A percentile compares a stretch with the other conserved stretches of the same genome.
phyloP scores from a whole-genome alignment of 2,797 vertebrate genomes.

The Alcedo quadribrachys region DNA sequence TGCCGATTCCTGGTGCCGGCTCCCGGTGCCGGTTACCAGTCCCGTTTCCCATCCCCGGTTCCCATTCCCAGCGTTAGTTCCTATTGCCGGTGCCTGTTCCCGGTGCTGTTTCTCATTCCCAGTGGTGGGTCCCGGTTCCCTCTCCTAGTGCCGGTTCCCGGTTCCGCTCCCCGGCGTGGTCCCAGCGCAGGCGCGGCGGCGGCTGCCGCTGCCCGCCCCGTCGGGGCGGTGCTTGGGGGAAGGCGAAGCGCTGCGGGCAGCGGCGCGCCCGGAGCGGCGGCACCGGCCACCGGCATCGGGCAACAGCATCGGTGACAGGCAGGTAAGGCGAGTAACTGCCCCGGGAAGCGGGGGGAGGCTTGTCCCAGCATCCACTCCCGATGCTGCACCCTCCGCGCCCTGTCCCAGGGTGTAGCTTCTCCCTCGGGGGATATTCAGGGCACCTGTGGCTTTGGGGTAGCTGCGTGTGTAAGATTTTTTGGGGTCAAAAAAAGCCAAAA shows the following conservation, averaged over 20 bases:
- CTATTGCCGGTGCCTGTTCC: not conserved
- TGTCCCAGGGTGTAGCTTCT: not conserved
- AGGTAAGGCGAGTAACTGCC: not conserved
- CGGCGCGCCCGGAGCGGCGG: not conserved
- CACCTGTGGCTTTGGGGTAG: slow-evolving; percentile 30
- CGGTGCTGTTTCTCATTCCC: too few relatives aligned
- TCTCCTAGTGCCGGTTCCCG: rapidly evolving
- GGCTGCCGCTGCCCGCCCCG: slow-evolving; percentile 22
- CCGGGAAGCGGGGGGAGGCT: not conserved
- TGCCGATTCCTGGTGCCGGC: not conserved
- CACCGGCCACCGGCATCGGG: not conserved
- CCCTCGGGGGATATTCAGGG: not conserved
- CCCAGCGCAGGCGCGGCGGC: slow-evolving; percentile 53
- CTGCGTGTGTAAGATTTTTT: not conserved
- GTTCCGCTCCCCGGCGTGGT: not conserved
- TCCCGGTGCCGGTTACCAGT: not conserved
- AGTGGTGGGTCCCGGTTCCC: rapidly evolving
- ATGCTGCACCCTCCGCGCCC: not conserved
- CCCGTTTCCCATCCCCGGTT: not conserved
- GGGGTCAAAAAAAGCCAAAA: rapidly evolving
- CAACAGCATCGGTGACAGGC: not conserved
- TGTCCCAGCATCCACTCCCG: not conserved
- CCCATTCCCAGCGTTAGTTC: not conserved
- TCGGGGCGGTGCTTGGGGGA: slow-evolving; percentile 49
- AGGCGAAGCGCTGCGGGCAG: not conserved